A percentile compares a stretch with the other conserved stretches of the same genome.
Evolutionary conservation across 2,888 invertebrate genomes (phyloP).

Genomic region (Eristalis pertinax): DNA sequence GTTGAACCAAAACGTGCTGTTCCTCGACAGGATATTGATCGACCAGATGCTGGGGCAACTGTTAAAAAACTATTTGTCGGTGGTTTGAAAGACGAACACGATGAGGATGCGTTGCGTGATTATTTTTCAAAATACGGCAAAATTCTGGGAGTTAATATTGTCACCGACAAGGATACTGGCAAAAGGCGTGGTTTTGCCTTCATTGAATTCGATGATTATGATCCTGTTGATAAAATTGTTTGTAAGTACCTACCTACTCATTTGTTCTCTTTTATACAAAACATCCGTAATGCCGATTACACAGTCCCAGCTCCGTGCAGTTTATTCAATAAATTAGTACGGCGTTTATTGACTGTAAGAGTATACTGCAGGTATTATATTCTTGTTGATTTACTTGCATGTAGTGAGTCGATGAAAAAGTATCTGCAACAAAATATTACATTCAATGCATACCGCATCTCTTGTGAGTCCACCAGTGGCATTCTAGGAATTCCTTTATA

Average conservation of each 20-base stretch:
- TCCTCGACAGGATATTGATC: conserved; percentile 94
- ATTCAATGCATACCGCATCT: background rate
- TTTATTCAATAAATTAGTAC: conserved; percentile 70
- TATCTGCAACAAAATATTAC: conserved; percentile 58
- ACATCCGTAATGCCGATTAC: background rate
- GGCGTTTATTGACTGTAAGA: conserved; percentile 76
- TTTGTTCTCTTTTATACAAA: too few species aligned
- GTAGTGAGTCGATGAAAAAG: conserved; percentile 63
- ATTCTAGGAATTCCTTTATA: background rate
- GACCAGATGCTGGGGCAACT: conserved; percentile 95
- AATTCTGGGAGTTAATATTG: conserved; percentile 93
- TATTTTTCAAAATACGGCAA: conserved; percentile 92
- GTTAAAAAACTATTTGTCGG: conserved; percentile 98
- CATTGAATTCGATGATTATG: conserved; percentile 97
- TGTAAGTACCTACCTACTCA: conserved; percentile 88
- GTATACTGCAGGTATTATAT: conserved; percentile 69
- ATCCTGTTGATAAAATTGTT: conserved; percentile 97
- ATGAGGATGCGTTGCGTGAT: conserved; percentile 92
- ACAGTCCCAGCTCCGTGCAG: conserved; percentile 74
- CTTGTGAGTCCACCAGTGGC: background rate
- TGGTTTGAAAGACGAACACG: conserved; percentile 94
- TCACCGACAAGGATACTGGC: conserved; percentile 95
- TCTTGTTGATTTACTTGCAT: conserved; percentile 60
- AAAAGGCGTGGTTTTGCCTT: conserved; percentile 98
- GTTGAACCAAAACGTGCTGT: conserved; percentile 99